A percentile compares a stretch with the other conserved stretches of the same genome.
phyloP scores from a whole-genome alignment of 2,888 invertebrate species.

The Leistus spinibarbis region DNA sequence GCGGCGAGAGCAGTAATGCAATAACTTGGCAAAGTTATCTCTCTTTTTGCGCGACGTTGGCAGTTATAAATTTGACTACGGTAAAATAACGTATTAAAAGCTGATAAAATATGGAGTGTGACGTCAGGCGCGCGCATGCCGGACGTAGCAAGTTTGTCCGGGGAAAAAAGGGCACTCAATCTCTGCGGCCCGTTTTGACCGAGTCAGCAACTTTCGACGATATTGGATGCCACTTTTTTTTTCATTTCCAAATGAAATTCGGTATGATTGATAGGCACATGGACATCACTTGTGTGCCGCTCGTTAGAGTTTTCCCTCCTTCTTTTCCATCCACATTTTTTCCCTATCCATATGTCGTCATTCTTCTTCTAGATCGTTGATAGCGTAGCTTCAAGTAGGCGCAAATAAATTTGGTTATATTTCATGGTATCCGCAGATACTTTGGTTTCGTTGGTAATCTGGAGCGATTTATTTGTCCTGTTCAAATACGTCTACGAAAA shows the following conservation, averaged over 20 bases:
- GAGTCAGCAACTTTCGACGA: conserved; percentile 46
- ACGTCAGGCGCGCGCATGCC: conserved; percentile 37
- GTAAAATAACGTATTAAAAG: conserved; percentile 45
- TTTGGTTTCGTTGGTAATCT: conserved; percentile 45
- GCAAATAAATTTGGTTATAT: conserved; percentile 41
- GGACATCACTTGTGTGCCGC: background rate
- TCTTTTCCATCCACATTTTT: too few species aligned
- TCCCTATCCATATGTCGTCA: background rate
- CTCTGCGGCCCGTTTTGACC: conserved; percentile 43
- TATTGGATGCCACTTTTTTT: conserved; percentile 44
- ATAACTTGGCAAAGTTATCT: background rate
- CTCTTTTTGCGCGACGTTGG: conserved; percentile 12
- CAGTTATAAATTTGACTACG: conserved; percentile 42
- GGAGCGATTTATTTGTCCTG: conserved; percentile 34
- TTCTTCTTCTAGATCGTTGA: conserved; percentile 3
- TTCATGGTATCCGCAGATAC: conserved; percentile 36
- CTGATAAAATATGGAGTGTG: conserved; percentile 44
- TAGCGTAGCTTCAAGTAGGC: conserved; percentile 5
- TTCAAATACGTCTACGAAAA: background rate
- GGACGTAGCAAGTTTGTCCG: background rate
- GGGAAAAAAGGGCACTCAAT: conserved; percentile 43
- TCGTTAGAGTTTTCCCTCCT: background rate
- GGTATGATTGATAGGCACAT: conserved; percentile 51
- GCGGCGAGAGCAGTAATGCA: background rate
- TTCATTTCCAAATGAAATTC: conserved; percentile 50